Evolutionary conservation across 2,113 vertebrate species (phyloP).

Genomic region (Oreocharis arfaki): DNA sequence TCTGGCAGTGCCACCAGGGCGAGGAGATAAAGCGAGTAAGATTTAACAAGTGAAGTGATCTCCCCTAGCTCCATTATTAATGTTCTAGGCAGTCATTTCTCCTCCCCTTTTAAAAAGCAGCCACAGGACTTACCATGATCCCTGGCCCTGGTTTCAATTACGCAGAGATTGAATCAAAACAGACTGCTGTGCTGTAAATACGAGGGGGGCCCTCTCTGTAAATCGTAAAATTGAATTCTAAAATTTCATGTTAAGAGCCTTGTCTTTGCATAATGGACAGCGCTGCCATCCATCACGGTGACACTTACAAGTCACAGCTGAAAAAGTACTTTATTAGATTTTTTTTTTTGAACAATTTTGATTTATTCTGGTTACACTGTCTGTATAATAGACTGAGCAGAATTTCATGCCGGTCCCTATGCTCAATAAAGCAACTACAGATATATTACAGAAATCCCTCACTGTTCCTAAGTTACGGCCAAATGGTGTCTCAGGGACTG

Average conservation of each 20-base stretch:
- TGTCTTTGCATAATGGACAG: conserved; percentile 51
- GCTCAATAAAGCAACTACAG: neutral
- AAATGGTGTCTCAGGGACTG: conserved; percentile 12
- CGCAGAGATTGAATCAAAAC: neutral
- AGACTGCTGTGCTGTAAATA: neutral
- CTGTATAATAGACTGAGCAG: neutral
- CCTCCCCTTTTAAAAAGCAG: neutral
- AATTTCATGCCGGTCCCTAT: neutral
- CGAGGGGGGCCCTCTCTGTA: neutral
- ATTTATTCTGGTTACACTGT: conserved; percentile 21
- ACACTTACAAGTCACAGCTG: conserved; percentile 62
- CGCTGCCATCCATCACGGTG: conserved; percentile 15
- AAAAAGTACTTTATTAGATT: conserved; percentile 51
- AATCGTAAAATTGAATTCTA: conserved; percentile 25
- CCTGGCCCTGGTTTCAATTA: conserved; percentile 53
- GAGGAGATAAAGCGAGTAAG: neutral
- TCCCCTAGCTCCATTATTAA: neutral
- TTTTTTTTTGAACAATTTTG: neutral
- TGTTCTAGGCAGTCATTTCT: neutral
- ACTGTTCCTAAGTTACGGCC: neutral
- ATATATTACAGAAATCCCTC: neutral
- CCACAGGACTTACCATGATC: neutral
- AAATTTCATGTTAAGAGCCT: conserved; percentile 56
- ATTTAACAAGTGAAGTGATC: neutral
- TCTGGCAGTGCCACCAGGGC: neutral